Evolutionary conservation across 1,140 invertebrate species (phyloP), one percentile per base, ranked within the genome.

Genomic region (Theocolax elegans): DNA sequence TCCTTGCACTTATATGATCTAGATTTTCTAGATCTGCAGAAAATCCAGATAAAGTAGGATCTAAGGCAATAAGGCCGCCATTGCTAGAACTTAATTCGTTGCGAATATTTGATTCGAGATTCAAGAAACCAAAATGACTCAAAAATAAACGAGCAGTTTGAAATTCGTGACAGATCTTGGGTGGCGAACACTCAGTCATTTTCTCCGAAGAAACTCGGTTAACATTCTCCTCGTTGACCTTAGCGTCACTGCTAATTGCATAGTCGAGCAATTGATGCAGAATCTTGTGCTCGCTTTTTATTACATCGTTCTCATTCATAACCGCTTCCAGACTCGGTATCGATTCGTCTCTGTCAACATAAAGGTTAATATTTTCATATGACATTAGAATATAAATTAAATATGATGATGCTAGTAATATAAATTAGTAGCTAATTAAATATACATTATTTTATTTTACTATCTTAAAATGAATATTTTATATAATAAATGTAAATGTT

Each of bases 101-200:
- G 83, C 38, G 31, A 35, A 90, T 86, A 76, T 91, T 86, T 68
- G 85, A 88, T 66, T 95, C 93, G 15, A 95, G 89, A 73, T 93
- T 92, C 1, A 98, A 86, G 77, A 97, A 94, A 6, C 96, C 96
- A 84, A 98, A 96, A 83, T 99, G 95, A 15, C 95, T 96, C 1
- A 99, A 86, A 82, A 99, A 97, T 0, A 99, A 83, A 68, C 97
- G 88, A 1, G 97, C 95, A 0, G 97, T 97, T 87, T 98, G 95
- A 83, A 97, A 97, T 79, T 97, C 95, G 62, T 96, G 92, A 71
- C 92, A 93, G 1, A 92, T 90, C 10, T 91, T 87, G 0, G 96
- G 96, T 15, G 95, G 92, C 12, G 90, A 87, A 79, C 93, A 95
- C 79, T 97, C 95, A 51, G 91, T 86, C 3, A 82, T 83, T 75